Conservation (phyloP, 2,888 invertebrate genomes). For the Phyllotreta cruciferae region DNA sequence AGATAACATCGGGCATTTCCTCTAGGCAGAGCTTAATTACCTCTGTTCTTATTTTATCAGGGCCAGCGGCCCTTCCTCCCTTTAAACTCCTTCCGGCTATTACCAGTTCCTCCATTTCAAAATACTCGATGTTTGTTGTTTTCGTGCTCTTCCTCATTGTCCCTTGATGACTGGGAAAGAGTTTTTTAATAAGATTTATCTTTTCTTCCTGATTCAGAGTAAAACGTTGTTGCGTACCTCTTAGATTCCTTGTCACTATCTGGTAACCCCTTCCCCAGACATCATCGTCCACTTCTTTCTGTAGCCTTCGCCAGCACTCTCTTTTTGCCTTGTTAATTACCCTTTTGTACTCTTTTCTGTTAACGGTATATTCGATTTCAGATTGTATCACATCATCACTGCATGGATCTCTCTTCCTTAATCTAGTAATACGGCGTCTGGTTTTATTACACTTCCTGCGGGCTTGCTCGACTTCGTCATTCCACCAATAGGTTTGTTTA, state of each 20-base stretch:
- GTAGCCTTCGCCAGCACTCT: neutral
- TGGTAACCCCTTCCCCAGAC: neutral
- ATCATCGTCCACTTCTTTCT: constrained; percentile 1
- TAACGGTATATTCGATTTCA: no score
- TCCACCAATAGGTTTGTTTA: no score
- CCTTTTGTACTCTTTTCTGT: no score
- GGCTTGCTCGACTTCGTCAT: no score
- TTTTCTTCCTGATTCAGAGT: neutral
- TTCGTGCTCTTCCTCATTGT: neutral
- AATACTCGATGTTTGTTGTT: neutral
- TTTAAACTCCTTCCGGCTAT: neutral
- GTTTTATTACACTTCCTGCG: no score
- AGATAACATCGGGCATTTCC: neutral
- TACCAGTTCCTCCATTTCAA: neutral
- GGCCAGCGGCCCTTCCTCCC: neutral
- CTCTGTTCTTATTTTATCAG: neutral
- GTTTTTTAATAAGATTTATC: neutral
- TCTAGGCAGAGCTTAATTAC: neutral
- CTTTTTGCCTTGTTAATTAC: no score
- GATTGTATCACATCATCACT: no score
- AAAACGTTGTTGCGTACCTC: neutral
- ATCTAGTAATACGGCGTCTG: no score
- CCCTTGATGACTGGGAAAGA: neutral
- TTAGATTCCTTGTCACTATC: neutral
- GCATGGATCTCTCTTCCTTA: no score